phyloP scores from a whole-genome alignment of 2,888 invertebrate species.

The Chloroclystis v-ata region DNA sequence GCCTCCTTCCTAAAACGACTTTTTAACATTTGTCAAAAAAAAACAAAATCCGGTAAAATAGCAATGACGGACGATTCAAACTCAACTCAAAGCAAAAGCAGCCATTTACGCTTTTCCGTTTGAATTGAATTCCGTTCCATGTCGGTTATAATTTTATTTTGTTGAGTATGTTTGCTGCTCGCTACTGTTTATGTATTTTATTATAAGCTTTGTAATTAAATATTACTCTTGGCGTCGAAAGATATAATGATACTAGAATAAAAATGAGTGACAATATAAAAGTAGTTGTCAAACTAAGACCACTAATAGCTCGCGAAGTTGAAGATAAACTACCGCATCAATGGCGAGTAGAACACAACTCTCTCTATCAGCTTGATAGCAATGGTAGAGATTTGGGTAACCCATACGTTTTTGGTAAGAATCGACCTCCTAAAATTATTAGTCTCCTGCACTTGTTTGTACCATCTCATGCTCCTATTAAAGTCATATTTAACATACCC shows the following conservation, averaged over 20 bases:
- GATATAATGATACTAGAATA: slow-evolving; percentile 26
- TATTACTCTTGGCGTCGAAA: slow-evolving; percentile 1
- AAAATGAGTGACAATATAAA: slow-evolving; percentile 83
- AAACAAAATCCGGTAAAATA: neutral
- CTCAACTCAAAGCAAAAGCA: no score
- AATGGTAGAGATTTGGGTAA: slow-evolving; percentile 58
- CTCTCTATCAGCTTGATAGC: slow-evolving; percentile 78
- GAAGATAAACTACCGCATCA: slow-evolving; percentile 75
- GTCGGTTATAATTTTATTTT: slow-evolving; percentile 51
- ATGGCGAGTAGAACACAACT: slow-evolving; percentile 80
- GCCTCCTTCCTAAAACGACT: no score
- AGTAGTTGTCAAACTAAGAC: slow-evolving; percentile 86
- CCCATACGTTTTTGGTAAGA: slow-evolving; percentile 63
- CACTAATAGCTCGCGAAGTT: slow-evolving; percentile 81
- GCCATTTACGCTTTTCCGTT: slow-evolving; percentile 34
- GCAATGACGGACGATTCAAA: neutral
- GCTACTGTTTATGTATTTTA: neutral
- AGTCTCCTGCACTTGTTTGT: no score
- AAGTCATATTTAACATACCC: no score
- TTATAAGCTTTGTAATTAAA: no score
- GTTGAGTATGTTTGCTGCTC: slow-evolving; percentile 31
- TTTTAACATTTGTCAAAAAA: no score
- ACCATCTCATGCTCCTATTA: no score
- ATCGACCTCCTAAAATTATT: neutral
- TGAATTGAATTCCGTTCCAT: slow-evolving; percentile 51